Base-by-base conservation (phyloP, 1,140 invertebrate species). In the Macrostomum lignano region DNA sequence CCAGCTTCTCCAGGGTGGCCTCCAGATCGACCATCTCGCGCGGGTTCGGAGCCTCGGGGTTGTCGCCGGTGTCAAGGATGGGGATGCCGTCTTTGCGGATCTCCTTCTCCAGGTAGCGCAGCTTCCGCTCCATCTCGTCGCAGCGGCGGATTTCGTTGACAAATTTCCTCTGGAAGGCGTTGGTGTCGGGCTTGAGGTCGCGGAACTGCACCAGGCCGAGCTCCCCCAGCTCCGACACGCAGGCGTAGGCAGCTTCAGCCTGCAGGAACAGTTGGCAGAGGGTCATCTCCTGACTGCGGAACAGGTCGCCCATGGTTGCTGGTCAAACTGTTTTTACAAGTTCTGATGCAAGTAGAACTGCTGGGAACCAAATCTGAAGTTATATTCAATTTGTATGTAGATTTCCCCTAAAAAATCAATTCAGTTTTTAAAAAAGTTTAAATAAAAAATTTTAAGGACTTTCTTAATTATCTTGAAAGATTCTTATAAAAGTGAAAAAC, bases 1-100 rank as follows among this genome's bases (percentile, higher is more conserved):
- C 3, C 5, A 36, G 11, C 4, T 36, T 6, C 11, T 2, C 9
- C 14, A 25, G 9, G 14, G 39, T 49, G 58, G 78, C 75, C 67
- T 88, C 81, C 37, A 91, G 62, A 58, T 91, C 75, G 44, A 88
- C 88, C 56, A 93, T 91, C 60, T 88, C 84, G 37, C 81, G 67
- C 5, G 86, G 81, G 49, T 78, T 81, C 3, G 86, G 86, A 7
- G 84, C 84, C 43, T 78, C 84, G 33, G 77, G 67, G 42, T 86
- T 78, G 40, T 70, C 86, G 1, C 81, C 82, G 36, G 76, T 71
- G 36, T 81, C 74, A 3, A 72, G 64, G 72, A 94, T 86, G 1
- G 78, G 78, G 39, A 91, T 72, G 6, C 66, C 68, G 57, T 93
- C 86, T 58, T 88, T 91, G 44, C 72, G 73, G 10, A 94, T 81